phyloP scores from a whole-genome alignment of 2,113 vertebrate species.

The Greenwoodochromis staneri region DNA sequence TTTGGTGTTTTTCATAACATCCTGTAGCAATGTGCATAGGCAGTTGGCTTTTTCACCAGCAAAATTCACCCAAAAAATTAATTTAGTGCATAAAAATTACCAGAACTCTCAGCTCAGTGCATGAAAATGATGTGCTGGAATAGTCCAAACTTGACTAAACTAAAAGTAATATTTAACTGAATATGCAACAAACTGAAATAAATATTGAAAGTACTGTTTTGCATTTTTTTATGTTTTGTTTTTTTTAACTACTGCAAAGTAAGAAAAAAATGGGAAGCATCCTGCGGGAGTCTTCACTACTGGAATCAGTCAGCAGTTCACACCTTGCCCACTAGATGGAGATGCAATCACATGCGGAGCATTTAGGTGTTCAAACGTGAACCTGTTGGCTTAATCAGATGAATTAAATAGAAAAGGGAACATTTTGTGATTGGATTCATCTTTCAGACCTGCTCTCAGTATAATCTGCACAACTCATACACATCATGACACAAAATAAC shows the following conservation, averaged over 20 bases:
- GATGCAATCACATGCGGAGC: not conserved
- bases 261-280: not conserved
- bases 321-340: constrained; percentile 12
- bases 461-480: not conserved
- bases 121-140: not conserved
- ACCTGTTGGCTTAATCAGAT: not conserved
- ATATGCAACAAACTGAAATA: not conserved
- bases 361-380: not conserved
- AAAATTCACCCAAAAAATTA: not conserved
- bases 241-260: not conserved
- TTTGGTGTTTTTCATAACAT: not conserved
- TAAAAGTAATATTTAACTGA: not conserved
- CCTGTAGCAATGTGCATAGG: not conserved
- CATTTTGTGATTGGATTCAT: not conserved
- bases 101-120: not conserved
- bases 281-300: not conserved
- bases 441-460: not conserved
- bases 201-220: not conserved
- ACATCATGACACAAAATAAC: not conserved
- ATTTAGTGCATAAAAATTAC: not conserved
- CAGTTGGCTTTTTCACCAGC: not conserved
- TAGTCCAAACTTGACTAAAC: not conserved
- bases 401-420: not conserved
- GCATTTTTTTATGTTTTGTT: not conserved
- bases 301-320: not conserved